Base-by-base conservation (phyloP, 2,113 vertebrate species). In the Platysternon megacephalum region DNA sequence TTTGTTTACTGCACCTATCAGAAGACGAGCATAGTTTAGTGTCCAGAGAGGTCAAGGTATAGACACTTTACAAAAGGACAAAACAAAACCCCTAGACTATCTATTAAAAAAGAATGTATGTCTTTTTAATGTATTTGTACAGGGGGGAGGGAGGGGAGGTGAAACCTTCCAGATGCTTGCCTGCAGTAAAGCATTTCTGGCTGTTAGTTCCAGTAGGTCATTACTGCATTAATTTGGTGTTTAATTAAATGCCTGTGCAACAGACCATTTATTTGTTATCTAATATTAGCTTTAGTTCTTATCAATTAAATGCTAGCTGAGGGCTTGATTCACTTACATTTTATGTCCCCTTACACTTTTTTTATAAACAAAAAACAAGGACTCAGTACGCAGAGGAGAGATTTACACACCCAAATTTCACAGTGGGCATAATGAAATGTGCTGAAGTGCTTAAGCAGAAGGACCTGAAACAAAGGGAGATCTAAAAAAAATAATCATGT, bases 261-360 rank as follows among this genome's bases (percentile, higher is more conserved):
- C 98, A 98, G 98, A 98, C 98, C 98, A 98, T 98, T 98, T 98
- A 98, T 99, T 98, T 98, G 98, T 98, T 98, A 98, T 98, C 98
- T 99, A 99, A 98, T 99, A 98, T 99, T 98, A 99, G 98, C 98
- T 98, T 98, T 98, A 98, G 98, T 99, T 99, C 98, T 98, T 99
- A 98, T 98, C 98, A 98, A 98, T 98, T 99, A 98, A 98, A 98
- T 98, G 97, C 98, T 98, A 98, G 98, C 98, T 98, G 98, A 98
- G 96, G 98, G 98, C 98, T 98, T 98, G 97, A 98, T 98, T 99
- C 98, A 98, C 98, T 98, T 98, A 98, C 91, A 32, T 97, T 98
- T 98, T 98, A 98, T 98, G 98, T 98, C 92, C 97, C 94, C 91
- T 97, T 98, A 97, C 96, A 97, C 94, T 96, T 92, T 98, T 98